Evolutionary conservation across 2,113 vertebrate genomes (phyloP).

Genomic region (Scophthalmus maximus): DNA sequence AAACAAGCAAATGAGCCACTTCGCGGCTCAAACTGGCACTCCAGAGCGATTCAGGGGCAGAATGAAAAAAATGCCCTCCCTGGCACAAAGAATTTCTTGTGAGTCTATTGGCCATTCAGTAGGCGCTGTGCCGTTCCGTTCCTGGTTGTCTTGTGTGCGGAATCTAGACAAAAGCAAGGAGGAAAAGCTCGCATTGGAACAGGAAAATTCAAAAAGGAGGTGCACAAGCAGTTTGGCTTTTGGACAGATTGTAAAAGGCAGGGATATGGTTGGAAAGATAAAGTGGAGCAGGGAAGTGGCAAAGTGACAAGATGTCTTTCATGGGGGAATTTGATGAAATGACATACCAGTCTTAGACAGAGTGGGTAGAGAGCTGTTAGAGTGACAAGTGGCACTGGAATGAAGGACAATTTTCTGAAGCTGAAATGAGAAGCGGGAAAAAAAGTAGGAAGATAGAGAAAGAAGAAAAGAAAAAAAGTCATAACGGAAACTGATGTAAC

Average conservation of each 20-base stretch:
- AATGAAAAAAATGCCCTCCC: slow-evolving; percentile 30
- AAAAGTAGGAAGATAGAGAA: slow-evolving; percentile 17
- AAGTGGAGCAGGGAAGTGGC: slow-evolving; percentile 15
- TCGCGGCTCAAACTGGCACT: slow-evolving; percentile 29
- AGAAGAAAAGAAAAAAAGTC: slow-evolving; percentile 22
- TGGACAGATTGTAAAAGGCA: not conserved
- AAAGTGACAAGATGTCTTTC: slow-evolving; percentile 29
- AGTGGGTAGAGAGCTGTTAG: slow-evolving; percentile 92
- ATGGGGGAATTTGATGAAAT: slow-evolving; percentile 29
- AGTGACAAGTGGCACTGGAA: slow-evolving; percentile 88
- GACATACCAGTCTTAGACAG: slow-evolving; percentile 91
- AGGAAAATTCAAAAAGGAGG: not conserved
- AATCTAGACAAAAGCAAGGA: slow-evolving; percentile 74
- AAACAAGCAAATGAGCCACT: slow-evolving; percentile 44
- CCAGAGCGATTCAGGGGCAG: not conserved
- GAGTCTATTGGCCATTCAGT: slow-evolving; percentile 76
- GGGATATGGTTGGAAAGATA: not conserved
- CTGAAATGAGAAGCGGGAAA: slow-evolving; percentile 78
- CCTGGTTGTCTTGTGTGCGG: slow-evolving; percentile 86
- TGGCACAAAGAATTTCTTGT: slow-evolving; percentile 43
- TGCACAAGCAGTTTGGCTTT: slow-evolving; percentile 4
- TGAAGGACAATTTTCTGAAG: slow-evolving; percentile 86
- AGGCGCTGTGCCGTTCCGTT: slow-evolving; percentile 86
- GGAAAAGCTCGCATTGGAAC: slow-evolving; percentile 36
- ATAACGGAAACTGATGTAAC: slow-evolving; percentile 16